These are phyloP conservation scores for Siniperca obscura DNA, from an alignment of 2,797 vertebrate genomes.

Conservation along the genomic window DNA sequence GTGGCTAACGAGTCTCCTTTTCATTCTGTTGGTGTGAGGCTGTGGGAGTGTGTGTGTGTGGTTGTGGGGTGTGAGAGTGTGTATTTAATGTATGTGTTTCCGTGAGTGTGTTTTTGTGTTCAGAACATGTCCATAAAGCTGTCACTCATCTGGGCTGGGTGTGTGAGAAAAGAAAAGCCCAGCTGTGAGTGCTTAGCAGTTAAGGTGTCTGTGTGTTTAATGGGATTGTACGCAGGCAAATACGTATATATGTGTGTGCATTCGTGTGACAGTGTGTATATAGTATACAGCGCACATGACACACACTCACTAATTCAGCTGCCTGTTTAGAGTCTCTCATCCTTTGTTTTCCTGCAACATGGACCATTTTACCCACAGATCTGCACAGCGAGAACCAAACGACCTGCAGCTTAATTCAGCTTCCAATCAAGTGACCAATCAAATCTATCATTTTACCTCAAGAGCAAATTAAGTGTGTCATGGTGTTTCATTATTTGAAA, in stretches of 20 bases:
- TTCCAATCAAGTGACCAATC: constrained; percentile 50
- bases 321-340: constrained; percentile 44
- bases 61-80: background rate
- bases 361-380: constrained; percentile 40
- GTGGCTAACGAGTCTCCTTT: constrained; percentile 78
- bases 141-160: constrained; percentile 61
- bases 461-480: background rate
- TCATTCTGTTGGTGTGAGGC: constrained; percentile 56
- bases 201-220: constrained; percentile 56
- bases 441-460: constrained; percentile 29
- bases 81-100: constrained; percentile 40
- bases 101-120: constrained; percentile 39
- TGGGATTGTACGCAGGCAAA: constrained; percentile 22
- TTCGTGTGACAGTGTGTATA: background rate
- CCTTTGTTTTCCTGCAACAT: constrained; percentile 58
- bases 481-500: constrained; percentile 14
- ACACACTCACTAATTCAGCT: constrained; percentile 33
- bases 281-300: background rate
- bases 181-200: constrained; percentile 66
- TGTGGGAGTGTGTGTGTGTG: constrained; percentile 31
- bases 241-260: background rate
- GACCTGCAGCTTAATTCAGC: constrained; percentile 35
- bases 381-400: constrained; percentile 7
- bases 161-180: constrained; percentile 59
- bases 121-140: constrained; percentile 61